Percentiles rank a stretch among this genome's conserved stretches.
Evolutionary conservation across 2,888 invertebrate species (phyloP).

Genomic region (Philaethria dido): DNA sequence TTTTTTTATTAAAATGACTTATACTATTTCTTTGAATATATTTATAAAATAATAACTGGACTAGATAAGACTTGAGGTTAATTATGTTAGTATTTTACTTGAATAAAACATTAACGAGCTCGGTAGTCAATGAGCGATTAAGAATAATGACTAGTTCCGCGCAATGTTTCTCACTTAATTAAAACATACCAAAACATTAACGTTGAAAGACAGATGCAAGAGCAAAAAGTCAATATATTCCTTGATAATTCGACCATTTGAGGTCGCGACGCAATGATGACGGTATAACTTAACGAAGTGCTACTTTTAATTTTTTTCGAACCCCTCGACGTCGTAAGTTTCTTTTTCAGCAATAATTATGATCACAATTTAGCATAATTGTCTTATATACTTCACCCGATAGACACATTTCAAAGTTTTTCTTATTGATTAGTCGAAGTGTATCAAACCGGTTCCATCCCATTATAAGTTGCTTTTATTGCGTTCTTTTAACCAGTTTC

Average conservation of each 20-base stretch:
- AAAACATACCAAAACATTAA: conserved; percentile 62
- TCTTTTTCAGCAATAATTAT: conserved; percentile 54
- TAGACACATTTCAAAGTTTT: conserved; percentile 48
- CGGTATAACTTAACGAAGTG: conserved; percentile 54
- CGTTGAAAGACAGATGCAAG: conserved; percentile 61
- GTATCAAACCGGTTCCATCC: conserved; percentile 43
- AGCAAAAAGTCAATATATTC: conserved; percentile 63
- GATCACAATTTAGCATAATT: conserved; percentile 57
- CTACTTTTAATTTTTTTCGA: conserved; percentile 54
- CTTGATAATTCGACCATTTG: conserved; percentile 61
- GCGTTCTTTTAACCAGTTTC: conserved; percentile 44
- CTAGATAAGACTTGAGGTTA: conserved; percentile 24
- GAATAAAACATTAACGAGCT: conserved; percentile 46
- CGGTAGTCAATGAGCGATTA: conserved; percentile 54
- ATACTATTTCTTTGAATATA: conserved; percentile 2
- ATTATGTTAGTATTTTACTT: conserved; percentile 34
- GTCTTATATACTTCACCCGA: conserved; percentile 51
- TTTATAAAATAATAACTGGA: conserved; percentile 21
- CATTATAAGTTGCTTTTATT: conserved; percentile 43
- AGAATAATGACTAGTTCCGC: conserved; percentile 58
- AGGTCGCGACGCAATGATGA: conserved; percentile 49
- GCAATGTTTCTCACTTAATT: conserved; percentile 73
- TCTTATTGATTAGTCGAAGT: conserved; percentile 44
- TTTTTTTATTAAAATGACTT: neutral
- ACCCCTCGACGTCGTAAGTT: conserved; percentile 45